Percentiles rank a stretch among this genome's conserved stretches.
phyloP scores from a whole-genome alignment of 2,113 vertebrate genomes.

The Eonycteris spelaea region DNA sequence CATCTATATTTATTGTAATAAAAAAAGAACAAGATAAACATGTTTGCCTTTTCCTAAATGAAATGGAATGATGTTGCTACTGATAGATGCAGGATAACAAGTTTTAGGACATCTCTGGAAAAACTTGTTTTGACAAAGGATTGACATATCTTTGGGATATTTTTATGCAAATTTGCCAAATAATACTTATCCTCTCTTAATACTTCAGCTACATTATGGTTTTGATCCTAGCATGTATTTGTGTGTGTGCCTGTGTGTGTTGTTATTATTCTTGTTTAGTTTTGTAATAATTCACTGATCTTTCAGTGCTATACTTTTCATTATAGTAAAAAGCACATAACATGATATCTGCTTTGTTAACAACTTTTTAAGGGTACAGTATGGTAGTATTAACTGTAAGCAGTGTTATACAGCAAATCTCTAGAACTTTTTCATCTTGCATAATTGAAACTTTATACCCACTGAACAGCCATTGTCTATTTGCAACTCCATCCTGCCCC shows the following conservation, averaged over 20 bases:
- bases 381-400: neutral
- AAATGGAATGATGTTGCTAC: constrained; percentile 8
- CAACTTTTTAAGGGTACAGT: neutral
- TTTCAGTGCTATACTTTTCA: neutral
- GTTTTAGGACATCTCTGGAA: neutral
- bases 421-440: neutral
- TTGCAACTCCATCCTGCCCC: neutral
- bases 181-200: neutral
- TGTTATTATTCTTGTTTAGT: neutral
- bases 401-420: neutral
- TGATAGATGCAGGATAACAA: neutral
- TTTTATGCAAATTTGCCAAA: constrained; percentile 36
- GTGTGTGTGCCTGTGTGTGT: neutral
- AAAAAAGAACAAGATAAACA: neutral
- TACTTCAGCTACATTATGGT: neutral
- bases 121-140: neutral
- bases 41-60: neutral
- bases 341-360: neutral
- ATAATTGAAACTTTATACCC: neutral
- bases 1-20: neutral
- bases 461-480: neutral
- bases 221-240: neutral
- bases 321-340: neutral
- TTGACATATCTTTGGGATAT: neutral
- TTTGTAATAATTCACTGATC: neutral